Evolutionary conservation across 2,888 invertebrate genomes (phyloP).

Genomic region (Pteria penguin): DNA sequence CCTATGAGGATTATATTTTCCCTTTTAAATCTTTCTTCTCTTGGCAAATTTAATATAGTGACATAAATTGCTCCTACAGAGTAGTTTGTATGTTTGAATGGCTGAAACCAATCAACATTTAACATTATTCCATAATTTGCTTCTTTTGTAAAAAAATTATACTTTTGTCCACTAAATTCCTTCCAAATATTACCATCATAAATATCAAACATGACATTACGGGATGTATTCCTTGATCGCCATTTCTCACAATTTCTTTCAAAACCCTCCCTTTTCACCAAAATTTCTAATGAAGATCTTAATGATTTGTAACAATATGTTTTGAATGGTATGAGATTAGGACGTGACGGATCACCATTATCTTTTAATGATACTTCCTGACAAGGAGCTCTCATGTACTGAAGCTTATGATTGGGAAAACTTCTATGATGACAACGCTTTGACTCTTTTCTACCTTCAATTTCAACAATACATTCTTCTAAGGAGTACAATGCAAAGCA

Average conservation of each 20-base stretch:
- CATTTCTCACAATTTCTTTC: slow-evolving; percentile 28
- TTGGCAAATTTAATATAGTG: slow-evolving; percentile 22
- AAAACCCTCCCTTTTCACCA: slow-evolving; percentile 15
- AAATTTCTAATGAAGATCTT: slow-evolving; percentile 8
- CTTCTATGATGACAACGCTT: background rate
- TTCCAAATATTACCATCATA: too few species aligned
- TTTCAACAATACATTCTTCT: slow-evolving; percentile 8
- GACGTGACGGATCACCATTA: background rate
- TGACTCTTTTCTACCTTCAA: slow-evolving; percentile 13
- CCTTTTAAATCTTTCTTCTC: slow-evolving; percentile 30
- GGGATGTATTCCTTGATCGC: background rate
- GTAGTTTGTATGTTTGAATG: slow-evolving; percentile 25
- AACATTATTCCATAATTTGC: slow-evolving; percentile 32
- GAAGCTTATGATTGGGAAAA: slow-evolving; percentile 7
- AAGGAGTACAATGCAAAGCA: slow-evolving; percentile 5
- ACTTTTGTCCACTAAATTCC: too few species aligned
- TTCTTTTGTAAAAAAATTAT: slow-evolving; percentile 21
- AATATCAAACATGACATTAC: slow-evolving; percentile 2
- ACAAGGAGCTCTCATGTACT: background rate
- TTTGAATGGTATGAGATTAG: background rate
- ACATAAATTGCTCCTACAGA: slow-evolving; percentile 30
- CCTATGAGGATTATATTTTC: slow-evolving; percentile 31
- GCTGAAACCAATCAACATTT: slow-evolving; percentile 40
- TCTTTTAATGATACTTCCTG: slow-evolving; percentile 11
- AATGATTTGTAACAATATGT: too few species aligned